Base-by-base conservation (phyloP, 1,140 invertebrate species). In the Trichonephila clavipes region DNA sequence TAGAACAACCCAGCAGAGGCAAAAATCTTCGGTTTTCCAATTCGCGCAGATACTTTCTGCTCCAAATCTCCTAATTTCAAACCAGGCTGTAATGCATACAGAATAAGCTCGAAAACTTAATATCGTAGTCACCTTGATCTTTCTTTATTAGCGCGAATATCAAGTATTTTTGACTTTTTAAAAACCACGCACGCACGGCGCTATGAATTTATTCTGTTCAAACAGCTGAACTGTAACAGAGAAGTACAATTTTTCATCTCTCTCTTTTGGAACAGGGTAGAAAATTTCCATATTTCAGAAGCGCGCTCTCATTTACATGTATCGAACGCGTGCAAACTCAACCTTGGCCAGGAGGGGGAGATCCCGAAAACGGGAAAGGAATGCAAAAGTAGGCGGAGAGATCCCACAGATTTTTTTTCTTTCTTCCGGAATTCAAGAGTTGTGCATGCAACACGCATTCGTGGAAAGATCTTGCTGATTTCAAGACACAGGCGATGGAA, bases 191-290 rank as follows among this genome's bases (percentile, higher is more conserved):
- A 82, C 77, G 77, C 82, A 83, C 81, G 81, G 40, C 19, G 34
- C 16, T 51, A 83, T 83, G 82, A 83, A 83, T 83, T 83, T 83
- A 83, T 83, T 83, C 51, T 44, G 72, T 77, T 24, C 44, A 83
- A 24, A 83, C 82, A 83, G 44, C 44, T 83, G 82, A 83, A 51
- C 82, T 83, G 82, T 83, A 83, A 83, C 82, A 44, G n/a, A 83
- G 82, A 83, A 83, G 61, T 14, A 19, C 24, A 87, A 64, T 40
- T 87, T 64, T 87, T 58, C 82, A 85, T 28, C 58, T 24, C 58
- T 85, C 34, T 59, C 44, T 59, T 21, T 7, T 14, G 7, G 21
- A 24, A 28, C 24, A 51, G 28, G 18, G 58, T 12, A 21, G 19
- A 19, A 24, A 58, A 58, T 85, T 85, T 85, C 44, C 82, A 85